Percentiles rank a stretch among this genome's conserved stretches.
Evolutionary conservation across 2,797 vertebrate species (phyloP).

Genomic region (Vireo griseus): DNA sequence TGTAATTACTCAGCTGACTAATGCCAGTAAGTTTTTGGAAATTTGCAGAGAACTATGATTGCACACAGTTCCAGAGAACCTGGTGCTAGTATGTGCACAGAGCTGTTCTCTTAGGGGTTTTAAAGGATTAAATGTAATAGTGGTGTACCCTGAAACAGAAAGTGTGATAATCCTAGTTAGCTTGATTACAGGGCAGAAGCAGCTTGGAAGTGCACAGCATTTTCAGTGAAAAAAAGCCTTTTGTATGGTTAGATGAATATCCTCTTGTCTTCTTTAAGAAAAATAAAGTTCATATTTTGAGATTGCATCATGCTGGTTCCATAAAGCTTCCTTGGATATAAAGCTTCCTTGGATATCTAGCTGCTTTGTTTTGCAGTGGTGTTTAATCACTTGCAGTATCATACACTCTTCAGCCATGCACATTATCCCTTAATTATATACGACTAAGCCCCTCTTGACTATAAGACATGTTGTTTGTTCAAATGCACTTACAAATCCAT

Average conservation of each 20-base stretch:
- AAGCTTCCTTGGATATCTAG: neutral
- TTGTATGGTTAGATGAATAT: neutral
- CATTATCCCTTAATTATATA: conserved; percentile 54
- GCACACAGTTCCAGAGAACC: neutral
- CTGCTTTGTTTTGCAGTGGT: conserved; percentile 1
- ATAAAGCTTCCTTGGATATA: neutral
- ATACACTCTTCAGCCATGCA: neutral
- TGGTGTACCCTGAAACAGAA: neutral
- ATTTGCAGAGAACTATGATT: neutral
- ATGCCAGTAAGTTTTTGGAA: neutral
- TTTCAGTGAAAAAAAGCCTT: neutral
- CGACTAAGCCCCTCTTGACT: conserved; percentile 5
- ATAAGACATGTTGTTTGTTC: conserved; percentile 63
- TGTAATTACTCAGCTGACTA: neutral
- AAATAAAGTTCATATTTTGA: neutral
- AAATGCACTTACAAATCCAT: conserved; percentile 58
- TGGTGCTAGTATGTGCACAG: neutral
- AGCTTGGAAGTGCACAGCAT: neutral
- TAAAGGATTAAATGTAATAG: conserved; percentile 27
- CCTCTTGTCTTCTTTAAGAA: neutral
- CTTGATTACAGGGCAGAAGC: neutral
- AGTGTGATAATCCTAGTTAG: neutral
- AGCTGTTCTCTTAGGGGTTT: neutral
- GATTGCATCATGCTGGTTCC: neutral
- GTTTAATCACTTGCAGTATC: conserved; percentile 23